Percentiles rank a stretch among this genome's conserved stretches.
These are phyloP conservation scores for Ditylenchus dipsaci DNA, from an alignment of 1,140 invertebrate species.

Conservation along the genomic window DNA sequence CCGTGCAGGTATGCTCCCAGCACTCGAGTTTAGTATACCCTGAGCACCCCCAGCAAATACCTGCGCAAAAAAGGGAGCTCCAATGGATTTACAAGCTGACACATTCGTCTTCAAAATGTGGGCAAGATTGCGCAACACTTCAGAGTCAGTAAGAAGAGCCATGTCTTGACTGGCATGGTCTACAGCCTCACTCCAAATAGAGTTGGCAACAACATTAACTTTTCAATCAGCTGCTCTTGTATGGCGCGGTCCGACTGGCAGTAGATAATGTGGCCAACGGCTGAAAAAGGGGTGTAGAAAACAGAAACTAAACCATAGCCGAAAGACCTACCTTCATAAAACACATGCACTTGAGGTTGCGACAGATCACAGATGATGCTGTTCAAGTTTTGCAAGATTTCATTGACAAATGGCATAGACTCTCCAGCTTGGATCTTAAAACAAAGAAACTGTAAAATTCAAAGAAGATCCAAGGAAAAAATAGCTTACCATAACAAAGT, in stretches of 20 bases:
- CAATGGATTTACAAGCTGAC: conserved; percentile 90
- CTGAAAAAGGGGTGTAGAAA: too few relatives aligned
- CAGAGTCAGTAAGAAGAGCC: conserved; percentile 87
- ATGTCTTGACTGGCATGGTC: conserved; percentile 91
- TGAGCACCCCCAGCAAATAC: too few relatives aligned
- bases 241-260: conserved; percentile 66
- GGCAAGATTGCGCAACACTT: conserved; percentile 90
- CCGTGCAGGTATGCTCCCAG: too few relatives aligned
- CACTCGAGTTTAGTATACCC: too few relatives aligned
- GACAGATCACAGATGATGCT: conserved; percentile 97
- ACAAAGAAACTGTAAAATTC: conserved; percentile 7
- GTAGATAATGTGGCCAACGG: too few relatives aligned
- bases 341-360: conserved; percentile 97
- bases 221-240: conserved; percentile 89
- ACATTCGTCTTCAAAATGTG: conserved; percentile 99
- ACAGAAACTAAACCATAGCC: too few relatives aligned
- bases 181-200: conserved; percentile 98
- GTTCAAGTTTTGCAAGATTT: conserved; percentile 90
- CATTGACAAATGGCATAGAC: conserved; percentile 94
- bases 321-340: conserved; percentile 72
- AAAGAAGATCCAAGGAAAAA: conserved; percentile 13
- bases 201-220: conserved; percentile 93
- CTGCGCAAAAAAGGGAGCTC: conserved; percentile 89
- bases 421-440: conserved; percentile 85
- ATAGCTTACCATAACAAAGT: conserved; percentile 73